Evolutionary conservation across 1,140 invertebrate genomes (phyloP).

Genomic region (Diprion similis): DNA sequence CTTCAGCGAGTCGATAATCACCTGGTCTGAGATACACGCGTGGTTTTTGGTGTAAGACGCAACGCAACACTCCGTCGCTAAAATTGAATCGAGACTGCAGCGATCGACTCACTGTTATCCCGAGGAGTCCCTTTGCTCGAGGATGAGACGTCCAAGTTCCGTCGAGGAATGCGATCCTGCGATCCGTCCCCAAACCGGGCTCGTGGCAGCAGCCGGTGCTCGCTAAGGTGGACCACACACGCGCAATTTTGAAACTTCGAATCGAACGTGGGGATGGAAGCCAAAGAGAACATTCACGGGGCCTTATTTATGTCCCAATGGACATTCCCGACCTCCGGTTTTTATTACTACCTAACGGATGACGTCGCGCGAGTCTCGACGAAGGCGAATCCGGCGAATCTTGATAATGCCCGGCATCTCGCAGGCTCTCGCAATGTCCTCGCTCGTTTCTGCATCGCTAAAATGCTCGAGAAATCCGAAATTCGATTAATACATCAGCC

Average conservation of each 20-base stretch:
- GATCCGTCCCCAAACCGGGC: slow-evolving; percentile 31
- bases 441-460: not conserved
- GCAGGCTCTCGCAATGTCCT: not conserved
- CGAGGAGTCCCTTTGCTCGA: slow-evolving; percentile 9
- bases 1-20: not conserved
- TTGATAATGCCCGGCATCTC: slow-evolving; percentile 12
- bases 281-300: not conserved
- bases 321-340: not conserved
- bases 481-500: slow-evolving; percentile 14
- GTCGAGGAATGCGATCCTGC: slow-evolving; percentile 32
- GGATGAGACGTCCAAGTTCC: slow-evolving; percentile 18
- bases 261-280: not conserved
- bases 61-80: not conserved
- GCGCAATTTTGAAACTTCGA: slow-evolving; percentile 6
- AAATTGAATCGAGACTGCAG: not conserved
- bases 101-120: not conserved
- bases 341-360: slow-evolving; percentile 9
- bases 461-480: not conserved
- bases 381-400: slow-evolving; percentile 11
- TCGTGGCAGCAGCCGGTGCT: slow-evolving; percentile 9
- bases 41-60: not conserved
- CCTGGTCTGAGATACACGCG: not conserved
- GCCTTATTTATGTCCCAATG: not conserved
- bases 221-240: slow-evolving; percentile 24
- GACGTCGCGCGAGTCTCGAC: not conserved